Evolutionary conservation across 2,888 invertebrate genomes (phyloP), one percentile per base, ranked within the genome.

Genomic region (Epiperipatus broadwayi): DNA sequence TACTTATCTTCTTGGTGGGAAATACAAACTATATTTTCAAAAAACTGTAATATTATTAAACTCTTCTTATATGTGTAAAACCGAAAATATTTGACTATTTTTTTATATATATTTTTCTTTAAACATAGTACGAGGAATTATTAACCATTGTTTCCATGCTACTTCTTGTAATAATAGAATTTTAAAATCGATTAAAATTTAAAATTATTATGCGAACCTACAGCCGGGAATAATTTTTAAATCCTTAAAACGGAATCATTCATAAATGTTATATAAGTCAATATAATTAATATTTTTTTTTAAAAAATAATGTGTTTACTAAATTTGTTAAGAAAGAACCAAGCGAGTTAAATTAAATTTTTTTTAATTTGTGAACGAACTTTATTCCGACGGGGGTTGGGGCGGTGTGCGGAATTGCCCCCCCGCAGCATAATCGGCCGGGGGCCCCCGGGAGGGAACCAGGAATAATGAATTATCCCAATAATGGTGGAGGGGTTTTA

Each of bases 341-440:
- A 16, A 39, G 21, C n/a, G 5, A 5, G n/a, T n/a, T 21, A 22
- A 10, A 15, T 15, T 14, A 10, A 14, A 41, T 12, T 39, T 20
- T 3, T 22, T 35, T 45, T n/a, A n/a, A n/a, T n/a, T 33, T 18
- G 22, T 35, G 34, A 37, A 15, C 37, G 33, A 41, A 64, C 50
- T 99, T 95, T 95, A 75, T 74, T 16, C 89, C 89, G 48, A 79
- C 87, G 0, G 85, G 85, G 49, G 87, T 75, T 59, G 87, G 87
- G 19, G 83, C 83, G 0, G 93, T 95, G 57, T 97, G 97, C 97
- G 99, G 97, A 59, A 91, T 84, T 56, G 97, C 97, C 61, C 95
- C 97, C 63, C 99, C 84, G 54, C 85, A 99, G 49, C 97, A 99
- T 54, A 81, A 93, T 58, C 71, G 89, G 43, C 85, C 85, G 2